Percentiles rank a stretch among this genome's conserved stretches.
Evolutionary conservation across 2,888 invertebrate species (phyloP).

Genomic region (Polyploca ridens): DNA sequence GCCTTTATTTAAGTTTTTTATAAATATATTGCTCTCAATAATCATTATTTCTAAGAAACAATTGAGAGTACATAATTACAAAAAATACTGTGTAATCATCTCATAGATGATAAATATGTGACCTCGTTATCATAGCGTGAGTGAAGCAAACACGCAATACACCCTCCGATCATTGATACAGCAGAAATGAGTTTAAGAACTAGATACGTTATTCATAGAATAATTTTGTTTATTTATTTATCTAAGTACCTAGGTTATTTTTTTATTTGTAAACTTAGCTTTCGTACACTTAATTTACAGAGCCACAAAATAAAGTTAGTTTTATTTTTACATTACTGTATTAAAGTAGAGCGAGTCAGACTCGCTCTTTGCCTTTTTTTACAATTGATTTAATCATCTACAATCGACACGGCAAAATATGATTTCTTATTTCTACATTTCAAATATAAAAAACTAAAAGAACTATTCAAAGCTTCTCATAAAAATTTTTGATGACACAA

Average conservation of each 20-base stretch:
- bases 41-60: too few relatives aligned
- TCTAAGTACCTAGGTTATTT: too few relatives aligned
- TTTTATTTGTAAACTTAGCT: too few relatives aligned
- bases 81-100: slow-evolving; percentile 44
- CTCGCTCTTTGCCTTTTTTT: too few relatives aligned
- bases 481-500: background rate
- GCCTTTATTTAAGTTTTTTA: too few relatives aligned
- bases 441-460: background rate
- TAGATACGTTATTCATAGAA: slow-evolving; percentile 10
- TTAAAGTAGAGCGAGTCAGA: too few relatives aligned
- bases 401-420: background rate
- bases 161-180: slow-evolving; percentile 44
- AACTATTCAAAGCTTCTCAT: background rate
- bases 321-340: too few relatives aligned
- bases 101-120: slow-evolving; percentile 54
- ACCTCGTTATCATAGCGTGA: slow-evolving; percentile 64
- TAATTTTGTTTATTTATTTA: background rate
- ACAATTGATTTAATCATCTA: too few relatives aligned
- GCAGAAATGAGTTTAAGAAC: background rate
- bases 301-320: too few relatives aligned
- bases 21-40: too few relatives aligned
- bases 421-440: background rate
- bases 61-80: slow-evolving; percentile 14
- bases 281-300: too few relatives aligned
- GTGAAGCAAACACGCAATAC: slow-evolving; percentile 56